Evolutionary conservation across 2,113 vertebrate species (phyloP), one percentile per base, ranked within the genome.

Genomic region (Chaetops frenatus): DNA sequence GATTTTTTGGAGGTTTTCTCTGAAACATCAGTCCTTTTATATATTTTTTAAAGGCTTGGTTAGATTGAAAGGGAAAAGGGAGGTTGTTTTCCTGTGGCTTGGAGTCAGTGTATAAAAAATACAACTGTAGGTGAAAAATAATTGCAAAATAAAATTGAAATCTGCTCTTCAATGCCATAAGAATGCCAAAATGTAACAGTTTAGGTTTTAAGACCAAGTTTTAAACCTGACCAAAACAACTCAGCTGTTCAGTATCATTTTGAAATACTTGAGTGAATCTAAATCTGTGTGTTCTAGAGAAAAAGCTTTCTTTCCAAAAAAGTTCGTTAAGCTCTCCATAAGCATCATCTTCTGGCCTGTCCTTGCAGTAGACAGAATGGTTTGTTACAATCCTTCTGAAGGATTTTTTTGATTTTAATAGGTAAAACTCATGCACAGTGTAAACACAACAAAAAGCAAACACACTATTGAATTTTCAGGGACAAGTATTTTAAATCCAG

Each of bases 401-500:
- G 21, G 6, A 21, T 47, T 35, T 35, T 51, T 57, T n/a, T 4
- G 7, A 25, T 57, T 62, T 69, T 58, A 83, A 27, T 57, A 81
- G 67, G 54, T 42, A 66, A 73, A 84, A 64, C 56, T 70, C n/a
- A 36, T 71, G 44, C 40, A 48, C n/a, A 74, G 31, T 61, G 53
- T 92, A 92, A 94, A 86, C 66, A 72, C 70, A 83, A 51, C 21
- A 67, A 79, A 81, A 91, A 79, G 20, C 53, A 79, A 62, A 74
- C 1, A 1, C 56, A 60, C 70, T 82, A 33, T 36, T 92, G 85
- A 92, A 67, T 90, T 91, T 94, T 86, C 66, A 73, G 82, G 82
- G 61, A 85, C 90, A 84, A 85, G 47, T 81, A 81, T 92, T 93
- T 96, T 76, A 96, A 94, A 94, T 88, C 80, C 86, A 51, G 65